Percentiles rank a stretch among this genome's conserved stretches.
Conservation (phyloP, 2,113 vertebrate species). For the Ceyx melanurus region DNA sequence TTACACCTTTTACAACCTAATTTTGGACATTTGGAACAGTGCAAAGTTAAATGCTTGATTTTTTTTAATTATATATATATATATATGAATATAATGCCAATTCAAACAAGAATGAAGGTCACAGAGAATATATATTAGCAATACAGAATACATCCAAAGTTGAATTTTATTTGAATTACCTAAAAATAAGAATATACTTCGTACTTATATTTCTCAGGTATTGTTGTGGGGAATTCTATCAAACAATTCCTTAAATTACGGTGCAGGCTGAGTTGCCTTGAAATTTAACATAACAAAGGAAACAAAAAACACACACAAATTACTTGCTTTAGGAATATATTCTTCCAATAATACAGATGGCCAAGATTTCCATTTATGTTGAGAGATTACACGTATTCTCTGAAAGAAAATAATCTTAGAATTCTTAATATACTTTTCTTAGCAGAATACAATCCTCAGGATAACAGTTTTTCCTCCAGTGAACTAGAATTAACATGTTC, state of each 20-base stretch:
- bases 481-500: neutral
- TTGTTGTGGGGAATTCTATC: neutral
- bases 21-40: neutral
- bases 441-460: neutral
- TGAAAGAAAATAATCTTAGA: neutral
- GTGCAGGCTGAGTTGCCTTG: neutral
- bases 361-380: neutral
- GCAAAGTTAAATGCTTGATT: neutral
- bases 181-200: neutral
- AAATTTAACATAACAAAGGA: neutral
- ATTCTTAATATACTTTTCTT: neutral
- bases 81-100: too few species aligned
- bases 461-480: neutral
- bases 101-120: neutral
- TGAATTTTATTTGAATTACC: neutral
- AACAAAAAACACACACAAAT: neutral
- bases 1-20: neutral
- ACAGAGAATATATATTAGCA: neutral
- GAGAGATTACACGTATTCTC: neutral
- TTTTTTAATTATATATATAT: too few species aligned
- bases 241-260: neutral
- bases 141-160: neutral
- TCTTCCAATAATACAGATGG: neutral
- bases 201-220: neutral
- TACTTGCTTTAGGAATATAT: neutral